phyloP scores from a whole-genome alignment of 92 coral and sea anemone species.

The Pocillopora grandis region DNA sequence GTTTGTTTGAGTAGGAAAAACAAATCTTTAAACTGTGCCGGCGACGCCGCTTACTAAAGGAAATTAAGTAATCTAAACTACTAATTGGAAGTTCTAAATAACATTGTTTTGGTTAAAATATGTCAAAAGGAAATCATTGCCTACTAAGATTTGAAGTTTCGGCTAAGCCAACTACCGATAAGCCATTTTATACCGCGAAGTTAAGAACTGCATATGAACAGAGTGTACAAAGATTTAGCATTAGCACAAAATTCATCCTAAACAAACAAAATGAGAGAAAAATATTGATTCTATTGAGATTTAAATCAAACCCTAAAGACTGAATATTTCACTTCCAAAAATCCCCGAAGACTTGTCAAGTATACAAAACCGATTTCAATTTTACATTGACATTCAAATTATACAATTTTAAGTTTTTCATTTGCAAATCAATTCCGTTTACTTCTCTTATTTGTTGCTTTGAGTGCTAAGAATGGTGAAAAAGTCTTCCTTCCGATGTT shows the following conservation, averaged over 20 bases:
- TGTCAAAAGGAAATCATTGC: not conserved
- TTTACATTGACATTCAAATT: slow-evolving; percentile 9
- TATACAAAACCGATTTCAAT: slow-evolving; percentile 15
- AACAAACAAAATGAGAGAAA: not conserved
- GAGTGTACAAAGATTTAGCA: not conserved
- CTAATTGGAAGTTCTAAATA: slow-evolving; percentile 13
- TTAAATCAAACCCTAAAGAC: not conserved
- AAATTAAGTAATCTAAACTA: not conserved
- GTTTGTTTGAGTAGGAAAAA: not conserved
- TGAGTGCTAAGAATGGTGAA: slow-evolving; percentile 1
- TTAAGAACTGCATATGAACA: not conserved
- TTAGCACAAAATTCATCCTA: not conserved
- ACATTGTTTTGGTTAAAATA: slow-evolving; percentile 15
- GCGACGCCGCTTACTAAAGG: not conserved
- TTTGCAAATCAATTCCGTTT: slow-evolving; percentile 24
- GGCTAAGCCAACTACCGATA: not conserved
- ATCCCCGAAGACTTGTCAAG: not conserved
- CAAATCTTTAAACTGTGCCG: not conserved
- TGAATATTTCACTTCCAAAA: not conserved
- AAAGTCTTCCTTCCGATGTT: slow-evolving; percentile 36
- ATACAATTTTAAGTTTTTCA: not conserved
- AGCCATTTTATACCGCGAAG: not conserved
- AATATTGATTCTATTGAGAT: not conserved
- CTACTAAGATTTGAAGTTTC: not conserved
- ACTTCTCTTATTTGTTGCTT: slow-evolving; percentile 10